Conservation (phyloP, 35 echinoderm and acorn worm species). For the Strongylocentrotus purpuratus region DNA sequence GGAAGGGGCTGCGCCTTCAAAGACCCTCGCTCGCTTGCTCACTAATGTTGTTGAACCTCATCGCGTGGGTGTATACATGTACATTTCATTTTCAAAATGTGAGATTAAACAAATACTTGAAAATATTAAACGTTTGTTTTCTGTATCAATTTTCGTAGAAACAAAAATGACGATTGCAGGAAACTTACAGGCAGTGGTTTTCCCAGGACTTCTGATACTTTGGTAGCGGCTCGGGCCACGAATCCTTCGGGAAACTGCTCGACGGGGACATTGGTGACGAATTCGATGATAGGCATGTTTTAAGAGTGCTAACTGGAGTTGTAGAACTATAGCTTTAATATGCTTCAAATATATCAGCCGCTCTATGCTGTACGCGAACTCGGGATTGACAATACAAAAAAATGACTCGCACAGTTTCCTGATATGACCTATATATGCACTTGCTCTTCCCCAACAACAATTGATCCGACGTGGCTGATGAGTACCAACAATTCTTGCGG, state of each 20-base stretch:
- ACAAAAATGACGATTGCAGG: too few species aligned
- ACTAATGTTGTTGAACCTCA: too few species aligned
- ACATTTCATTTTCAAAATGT: background rate
- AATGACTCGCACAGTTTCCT: background rate
- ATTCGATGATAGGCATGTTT: conserved; percentile 28
- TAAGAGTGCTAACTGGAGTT: background rate
- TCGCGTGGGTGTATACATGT: too few species aligned
- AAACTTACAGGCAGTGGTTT: conserved; percentile 7
- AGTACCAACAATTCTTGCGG: background rate
- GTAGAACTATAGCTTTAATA: background rate
- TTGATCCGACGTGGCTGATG: background rate
- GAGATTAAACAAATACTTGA: background rate
- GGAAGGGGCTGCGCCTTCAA: too few species aligned
- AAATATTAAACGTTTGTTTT: too few species aligned
- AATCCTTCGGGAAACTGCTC: background rate
- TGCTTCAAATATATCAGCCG: background rate
- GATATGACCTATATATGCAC: background rate
- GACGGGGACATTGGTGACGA: conserved; percentile 35
- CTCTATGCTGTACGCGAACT: background rate
- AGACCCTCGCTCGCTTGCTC: too few species aligned
- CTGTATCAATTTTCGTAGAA: too few species aligned
- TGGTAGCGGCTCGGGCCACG: background rate
- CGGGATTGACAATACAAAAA: background rate
- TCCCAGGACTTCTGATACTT: background rate
- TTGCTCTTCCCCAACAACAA: too few species aligned